Evolutionary conservation across 37 sponge, comb jelly and placozoan species (phyloP).

Genomic region (Eunapius fragilis): DNA sequence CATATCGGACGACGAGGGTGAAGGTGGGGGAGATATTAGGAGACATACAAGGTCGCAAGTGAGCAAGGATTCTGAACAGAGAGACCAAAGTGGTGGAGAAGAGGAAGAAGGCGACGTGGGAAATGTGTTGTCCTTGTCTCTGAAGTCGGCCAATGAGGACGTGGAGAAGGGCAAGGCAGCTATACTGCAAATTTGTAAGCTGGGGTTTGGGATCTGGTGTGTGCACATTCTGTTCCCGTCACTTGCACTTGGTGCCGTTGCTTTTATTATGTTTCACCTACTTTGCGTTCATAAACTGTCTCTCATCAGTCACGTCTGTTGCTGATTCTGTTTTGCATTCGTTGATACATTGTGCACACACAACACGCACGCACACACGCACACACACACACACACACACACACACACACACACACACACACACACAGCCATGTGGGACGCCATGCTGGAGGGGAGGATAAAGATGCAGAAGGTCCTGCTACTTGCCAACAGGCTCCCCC

Average conservation of each 20-base stretch:
- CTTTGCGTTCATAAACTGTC: too few species aligned
- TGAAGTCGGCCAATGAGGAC: constrained; percentile 40
- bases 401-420: neutral
- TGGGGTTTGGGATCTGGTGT: neutral
- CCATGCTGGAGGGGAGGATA: constrained; percentile 81
- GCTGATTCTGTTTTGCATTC: too few species aligned
- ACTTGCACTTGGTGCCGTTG: neutral
- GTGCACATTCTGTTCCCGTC: neutral
- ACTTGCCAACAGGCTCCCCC: constrained; percentile 76
- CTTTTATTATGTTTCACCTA: neutral
- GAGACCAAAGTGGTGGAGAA: neutral
- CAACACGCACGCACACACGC: too few species aligned
- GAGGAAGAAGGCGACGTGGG: neutral
- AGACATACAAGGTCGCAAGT: neutral
- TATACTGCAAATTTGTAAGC: constrained; percentile 58
- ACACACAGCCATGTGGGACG: constrained; percentile 70
- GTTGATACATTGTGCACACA: too few species aligned
- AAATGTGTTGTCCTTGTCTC: neutral
- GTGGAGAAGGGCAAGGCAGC: constrained; percentile 78
- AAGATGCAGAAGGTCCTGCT: constrained; percentile 62
- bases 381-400: neutral
- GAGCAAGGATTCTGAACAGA: neutral
- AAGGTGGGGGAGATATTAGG: too few species aligned
- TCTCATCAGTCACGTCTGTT: too few species aligned
- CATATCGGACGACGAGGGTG: neutral